phyloP scores from a whole-genome alignment of 2,888 invertebrate genomes.

The Drosophila sordidula region DNA sequence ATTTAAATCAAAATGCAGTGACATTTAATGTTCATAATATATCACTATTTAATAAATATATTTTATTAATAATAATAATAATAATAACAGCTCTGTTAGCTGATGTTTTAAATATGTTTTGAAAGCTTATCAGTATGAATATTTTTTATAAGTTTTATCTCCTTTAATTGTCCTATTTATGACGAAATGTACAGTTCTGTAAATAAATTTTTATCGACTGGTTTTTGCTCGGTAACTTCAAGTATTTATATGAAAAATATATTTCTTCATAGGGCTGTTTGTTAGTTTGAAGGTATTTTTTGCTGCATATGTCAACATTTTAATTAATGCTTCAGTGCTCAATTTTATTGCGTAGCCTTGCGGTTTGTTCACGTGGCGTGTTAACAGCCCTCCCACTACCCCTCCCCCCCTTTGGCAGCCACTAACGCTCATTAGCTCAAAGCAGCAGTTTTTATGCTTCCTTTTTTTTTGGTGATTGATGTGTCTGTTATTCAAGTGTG shows the following conservation, averaged over 20 bases:
- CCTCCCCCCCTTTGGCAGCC: conserved; percentile 35
- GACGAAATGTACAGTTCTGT: conserved; percentile 12
- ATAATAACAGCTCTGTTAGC: neutral
- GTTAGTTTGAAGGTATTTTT: conserved; percentile 1
- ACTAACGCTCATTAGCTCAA: conserved; percentile 69
- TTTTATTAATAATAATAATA: no score
- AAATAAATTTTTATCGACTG: conserved; percentile 17
- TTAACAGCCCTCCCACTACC: conserved; percentile 36
- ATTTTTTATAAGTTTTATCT: neutral
- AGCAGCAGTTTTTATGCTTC: conserved; percentile 11
- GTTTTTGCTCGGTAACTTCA: neutral
- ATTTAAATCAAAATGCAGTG: no score
- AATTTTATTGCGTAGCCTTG: conserved; percentile 55
- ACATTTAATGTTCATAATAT: no score
- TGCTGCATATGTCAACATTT: conserved; percentile 55
- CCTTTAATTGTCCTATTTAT: neutral
- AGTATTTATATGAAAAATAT: conserved; percentile 5
- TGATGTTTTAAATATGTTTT: neutral
- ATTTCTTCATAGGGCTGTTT: conserved; percentile 7
- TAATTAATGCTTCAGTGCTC: conserved; percentile 68
- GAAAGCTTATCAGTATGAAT: neutral
- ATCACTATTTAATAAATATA: no score
- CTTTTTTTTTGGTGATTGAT: conserved; percentile 60
- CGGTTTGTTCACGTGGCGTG: conserved; percentile 52
- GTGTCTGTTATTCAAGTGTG: conserved; percentile 61